These are phyloP conservation scores for Callospermophilus lateralis DNA, from an alignment of 2,113 vertebrate genomes.

Conservation along the genomic window DNA sequence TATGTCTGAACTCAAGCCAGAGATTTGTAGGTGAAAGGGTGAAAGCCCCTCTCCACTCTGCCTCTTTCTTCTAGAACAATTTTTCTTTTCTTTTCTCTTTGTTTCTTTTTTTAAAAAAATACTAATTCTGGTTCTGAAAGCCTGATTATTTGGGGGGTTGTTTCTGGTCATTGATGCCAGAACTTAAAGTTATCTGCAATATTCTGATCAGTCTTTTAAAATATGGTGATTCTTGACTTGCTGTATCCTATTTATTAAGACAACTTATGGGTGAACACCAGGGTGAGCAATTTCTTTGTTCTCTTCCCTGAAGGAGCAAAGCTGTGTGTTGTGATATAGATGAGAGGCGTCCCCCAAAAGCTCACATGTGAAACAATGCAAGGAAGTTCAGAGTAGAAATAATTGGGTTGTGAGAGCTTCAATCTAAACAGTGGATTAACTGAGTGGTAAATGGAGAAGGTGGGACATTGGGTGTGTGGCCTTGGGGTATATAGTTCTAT, in stretches of 20 bases:
- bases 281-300: background rate
- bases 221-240: background rate
- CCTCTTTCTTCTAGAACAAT: background rate
- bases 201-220: slow-evolving; percentile 23
- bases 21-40: slow-evolving; percentile 62
- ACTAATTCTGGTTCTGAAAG: background rate
- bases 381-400: no score
- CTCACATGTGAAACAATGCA: no score
- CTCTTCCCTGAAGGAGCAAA: background rate
- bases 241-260: background rate
- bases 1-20: slow-evolving; percentile 79
- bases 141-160: background rate
- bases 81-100: no score
- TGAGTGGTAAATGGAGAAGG: no score
- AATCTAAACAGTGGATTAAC: no score
- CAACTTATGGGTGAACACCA: rapidly evolving
- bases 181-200: background rate
- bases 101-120: background rate
- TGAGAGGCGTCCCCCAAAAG: no score
- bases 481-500: no score
- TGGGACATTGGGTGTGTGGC: no score
- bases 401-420: no score
- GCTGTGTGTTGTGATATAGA: no score
- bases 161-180: background rate
- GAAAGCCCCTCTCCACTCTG: background rate